Percentiles rank a stretch among this genome's conserved stretches.
phyloP scores from a whole-genome alignment of 2,888 invertebrate genomes.

The Laothoe populi region DNA sequence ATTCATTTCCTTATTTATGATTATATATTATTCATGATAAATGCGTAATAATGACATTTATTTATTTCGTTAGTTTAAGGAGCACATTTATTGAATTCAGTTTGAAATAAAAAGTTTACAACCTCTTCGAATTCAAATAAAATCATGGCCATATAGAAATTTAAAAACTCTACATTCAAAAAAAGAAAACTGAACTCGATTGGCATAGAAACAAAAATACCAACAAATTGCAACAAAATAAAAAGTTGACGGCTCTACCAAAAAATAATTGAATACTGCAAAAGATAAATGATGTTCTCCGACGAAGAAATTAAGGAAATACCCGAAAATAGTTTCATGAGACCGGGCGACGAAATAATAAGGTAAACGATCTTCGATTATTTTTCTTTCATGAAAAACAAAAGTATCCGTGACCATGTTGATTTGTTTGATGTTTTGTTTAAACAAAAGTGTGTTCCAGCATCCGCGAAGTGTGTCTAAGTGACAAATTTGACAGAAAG shows the following conservation, averaged over 20 bases:
- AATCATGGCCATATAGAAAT: slow-evolving; percentile 13
- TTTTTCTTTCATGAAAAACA: slow-evolving; percentile 48
- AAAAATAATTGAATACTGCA: slow-evolving; percentile 78
- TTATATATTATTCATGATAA: too few relatives aligned
- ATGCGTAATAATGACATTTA: too few relatives aligned
- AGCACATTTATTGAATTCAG: background rate
- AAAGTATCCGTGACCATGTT: slow-evolving; percentile 55
- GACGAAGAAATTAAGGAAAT: slow-evolving; percentile 80
- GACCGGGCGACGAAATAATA: slow-evolving; percentile 77
- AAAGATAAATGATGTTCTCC: slow-evolving; percentile 80
- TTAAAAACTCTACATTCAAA: slow-evolving; percentile 31
- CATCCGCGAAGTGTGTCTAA: slow-evolving; percentile 74
- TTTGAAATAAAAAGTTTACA: slow-evolving; percentile 32
- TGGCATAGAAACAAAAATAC: slow-evolving; percentile 70
- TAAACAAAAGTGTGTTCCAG: slow-evolving; percentile 56
- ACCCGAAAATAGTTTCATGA: slow-evolving; percentile 65
- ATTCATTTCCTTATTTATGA: too few relatives aligned
- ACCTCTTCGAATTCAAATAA: background rate
- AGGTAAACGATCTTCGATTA: slow-evolving; percentile 59
- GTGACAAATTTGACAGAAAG: slow-evolving; percentile 73
- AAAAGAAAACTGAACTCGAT: slow-evolving; percentile 50
- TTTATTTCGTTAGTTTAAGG: too few relatives aligned
- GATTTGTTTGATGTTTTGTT: slow-evolving; percentile 55
- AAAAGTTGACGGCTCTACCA: slow-evolving; percentile 71
- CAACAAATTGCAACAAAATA: slow-evolving; percentile 63